phyloP scores from a whole-genome alignment of 2,797 vertebrate genomes.

The Fratercula arctica region DNA sequence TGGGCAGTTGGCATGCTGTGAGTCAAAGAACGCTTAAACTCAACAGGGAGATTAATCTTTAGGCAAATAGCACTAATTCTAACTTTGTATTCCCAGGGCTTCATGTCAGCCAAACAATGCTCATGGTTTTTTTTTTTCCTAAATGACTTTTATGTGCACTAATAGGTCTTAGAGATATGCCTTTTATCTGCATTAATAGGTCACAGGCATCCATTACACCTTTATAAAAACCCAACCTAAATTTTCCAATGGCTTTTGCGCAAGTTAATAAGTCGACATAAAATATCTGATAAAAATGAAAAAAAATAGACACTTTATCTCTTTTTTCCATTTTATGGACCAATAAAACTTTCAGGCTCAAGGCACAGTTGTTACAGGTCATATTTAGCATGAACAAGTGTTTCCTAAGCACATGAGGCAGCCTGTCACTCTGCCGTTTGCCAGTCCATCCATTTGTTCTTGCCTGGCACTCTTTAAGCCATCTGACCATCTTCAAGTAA shows the following conservation, averaged over 20 bases:
- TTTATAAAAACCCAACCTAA: not conserved
- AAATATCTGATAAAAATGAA: not conserved
- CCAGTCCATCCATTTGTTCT: not conserved
- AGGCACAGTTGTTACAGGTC: not conserved
- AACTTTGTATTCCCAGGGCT: not conserved
- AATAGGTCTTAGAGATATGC: not conserved
- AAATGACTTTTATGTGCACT: not conserved
- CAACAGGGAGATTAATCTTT: not conserved
- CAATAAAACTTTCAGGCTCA: not conserved
- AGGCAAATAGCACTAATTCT: not conserved
- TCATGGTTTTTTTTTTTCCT: not conserved
- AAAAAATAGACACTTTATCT: not conserved
- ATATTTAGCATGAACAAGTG: not conserved
- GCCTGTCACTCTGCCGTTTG: not conserved
- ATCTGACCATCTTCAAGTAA: not conserved
- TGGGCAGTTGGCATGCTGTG: not conserved
- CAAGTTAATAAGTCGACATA: not conserved
- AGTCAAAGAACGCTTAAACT: not conserved
- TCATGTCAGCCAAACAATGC: not conserved
- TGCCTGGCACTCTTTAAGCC: not conserved
- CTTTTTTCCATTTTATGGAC: not conserved
- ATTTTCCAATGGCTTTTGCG: not conserved
- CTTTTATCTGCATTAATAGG: not conserved
- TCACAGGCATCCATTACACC: not conserved
- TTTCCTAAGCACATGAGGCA: not conserved